Evolutionary conservation across 2,797 vertebrate species (phyloP).

Genomic region (Hemibagrus guttatus): DNA sequence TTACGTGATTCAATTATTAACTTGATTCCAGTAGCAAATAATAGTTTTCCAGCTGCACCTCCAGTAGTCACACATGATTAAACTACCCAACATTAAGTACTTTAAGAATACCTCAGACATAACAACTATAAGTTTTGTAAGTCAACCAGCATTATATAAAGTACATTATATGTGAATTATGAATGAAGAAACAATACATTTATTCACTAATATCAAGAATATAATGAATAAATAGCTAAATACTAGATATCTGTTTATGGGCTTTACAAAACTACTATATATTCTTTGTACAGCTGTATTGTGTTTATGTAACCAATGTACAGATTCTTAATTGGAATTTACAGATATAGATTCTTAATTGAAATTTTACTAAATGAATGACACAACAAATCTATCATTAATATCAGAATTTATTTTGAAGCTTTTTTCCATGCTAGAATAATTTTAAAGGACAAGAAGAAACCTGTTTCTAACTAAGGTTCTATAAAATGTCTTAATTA

Average conservation of each 20-base stretch:
- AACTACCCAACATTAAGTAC: background rate
- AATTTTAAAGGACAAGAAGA: background rate
- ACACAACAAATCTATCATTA: background rate
- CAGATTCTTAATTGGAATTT: too few species aligned
- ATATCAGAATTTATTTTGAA: background rate
- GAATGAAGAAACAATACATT: background rate
- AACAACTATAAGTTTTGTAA: too few species aligned
- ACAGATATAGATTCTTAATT: too few species aligned
- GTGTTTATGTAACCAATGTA: background rate
- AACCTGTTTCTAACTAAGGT: background rate
- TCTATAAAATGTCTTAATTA: background rate
- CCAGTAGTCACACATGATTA: background rate
- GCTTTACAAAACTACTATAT: too few species aligned
- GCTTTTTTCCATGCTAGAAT: background rate
- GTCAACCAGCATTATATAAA: too few species aligned
- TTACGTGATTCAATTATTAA: constrained; percentile 43
- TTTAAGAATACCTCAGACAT: background rate
- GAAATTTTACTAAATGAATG: too few species aligned
- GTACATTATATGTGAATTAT: background rate
- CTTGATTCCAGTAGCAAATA: constrained; percentile 23
- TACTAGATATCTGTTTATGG: background rate
- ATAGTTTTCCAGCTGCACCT: background rate
- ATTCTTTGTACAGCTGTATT: background rate
- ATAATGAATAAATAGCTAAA: background rate
- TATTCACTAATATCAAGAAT: background rate